Evolutionary conservation across 2,113 vertebrate genomes (phyloP), one percentile per base, ranked within the genome.

Genomic region (Dunckerocampus dactyliophorus): DNA sequence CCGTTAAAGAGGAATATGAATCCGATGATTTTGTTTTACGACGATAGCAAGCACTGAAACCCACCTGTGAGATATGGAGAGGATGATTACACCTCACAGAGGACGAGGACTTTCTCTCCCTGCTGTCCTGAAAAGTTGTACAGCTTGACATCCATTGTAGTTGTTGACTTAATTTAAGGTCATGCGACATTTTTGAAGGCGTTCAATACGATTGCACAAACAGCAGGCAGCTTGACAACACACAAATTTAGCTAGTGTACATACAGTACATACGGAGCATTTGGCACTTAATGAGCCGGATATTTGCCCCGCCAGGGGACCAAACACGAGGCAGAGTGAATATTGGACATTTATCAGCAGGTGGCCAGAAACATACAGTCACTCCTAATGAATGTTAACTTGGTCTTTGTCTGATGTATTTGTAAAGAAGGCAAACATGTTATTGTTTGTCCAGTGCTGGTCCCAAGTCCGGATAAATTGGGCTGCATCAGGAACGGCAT

Each of bases 1-100:
- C 67, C 65, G 66, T 82, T 83, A 78, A 75, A 12, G 12, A 72
- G 59, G 65, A 80, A 72, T 72, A 73, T 69, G 60, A 70, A 71
- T 62, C 67, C 63, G 46, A 59, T 68, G 55, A 73, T 57, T 47
- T 24, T 47, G 46, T 59, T 52, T 42, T 69, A 66, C 59, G 61
- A 67, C 62, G 55, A 79, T 59, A 72, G 63, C 52, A 49, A 52
- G 52, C 60, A 53, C 39, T 53, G 43, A 46, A 22, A 21, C 58
- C 65, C 55, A 65, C 37, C 62, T 69, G 67, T 21, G 15, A 63
- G 20, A 48, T 50, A 47, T 20, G 15, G 10, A 16, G 21, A 15
- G 12, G 1, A 2, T 22, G 13, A 24, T 24, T 15, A 15, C 7
- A 22, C 3, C 13, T 43, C 39, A 42, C 31, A 34, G 4, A 34